Evolutionary conservation across 2,113 vertebrate species (phyloP).

Genomic region (Sinosuthora webbiana): DNA sequence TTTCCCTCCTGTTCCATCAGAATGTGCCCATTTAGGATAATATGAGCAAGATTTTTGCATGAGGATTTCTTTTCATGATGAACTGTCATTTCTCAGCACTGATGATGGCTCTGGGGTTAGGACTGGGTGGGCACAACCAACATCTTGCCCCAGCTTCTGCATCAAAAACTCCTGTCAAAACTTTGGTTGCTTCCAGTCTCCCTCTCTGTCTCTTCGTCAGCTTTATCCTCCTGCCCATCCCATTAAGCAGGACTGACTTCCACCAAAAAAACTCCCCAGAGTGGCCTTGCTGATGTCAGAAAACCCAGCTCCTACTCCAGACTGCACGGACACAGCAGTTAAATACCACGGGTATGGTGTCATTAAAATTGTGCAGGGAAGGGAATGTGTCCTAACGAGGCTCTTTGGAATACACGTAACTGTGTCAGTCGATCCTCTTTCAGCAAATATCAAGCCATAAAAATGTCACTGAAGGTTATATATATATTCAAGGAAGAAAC

Average conservation of each 20-base stretch:
- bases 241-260: not conserved
- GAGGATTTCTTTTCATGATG: not conserved
- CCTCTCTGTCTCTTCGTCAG: not conserved
- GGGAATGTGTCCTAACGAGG: not conserved
- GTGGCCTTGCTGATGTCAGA: not conserved
- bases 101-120: not conserved
- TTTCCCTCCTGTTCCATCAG: not conserved
- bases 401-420: not conserved
- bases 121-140: not conserved
- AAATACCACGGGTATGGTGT: not conserved
- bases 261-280: not conserved
- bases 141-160: not conserved
- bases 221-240: not conserved
- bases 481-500: constrained; percentile 1
- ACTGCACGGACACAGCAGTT: not conserved
- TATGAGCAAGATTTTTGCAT: not conserved
- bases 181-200: not conserved
- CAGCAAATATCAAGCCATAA: constrained; percentile 21
- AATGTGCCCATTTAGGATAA: not conserved
- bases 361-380: not conserved
- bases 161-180: not conserved
- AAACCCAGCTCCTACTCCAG: not conserved
- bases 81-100: not conserved
- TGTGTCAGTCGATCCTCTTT: not conserved
- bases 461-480: not conserved